Conservation (phyloP, 2,797 vertebrate genomes). For the Eospalax fontanierii region DNA sequence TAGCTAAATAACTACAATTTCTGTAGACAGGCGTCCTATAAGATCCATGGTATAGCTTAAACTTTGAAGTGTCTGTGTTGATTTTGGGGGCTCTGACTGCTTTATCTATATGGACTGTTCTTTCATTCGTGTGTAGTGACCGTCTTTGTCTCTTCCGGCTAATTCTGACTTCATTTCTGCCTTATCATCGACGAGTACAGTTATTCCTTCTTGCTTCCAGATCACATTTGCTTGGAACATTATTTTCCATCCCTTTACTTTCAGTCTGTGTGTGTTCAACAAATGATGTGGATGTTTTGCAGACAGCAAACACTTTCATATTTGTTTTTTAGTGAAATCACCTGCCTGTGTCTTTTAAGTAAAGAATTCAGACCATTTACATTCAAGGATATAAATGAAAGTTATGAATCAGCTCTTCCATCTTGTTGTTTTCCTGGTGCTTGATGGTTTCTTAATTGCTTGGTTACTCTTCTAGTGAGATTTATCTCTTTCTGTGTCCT, state of each 20-base stretch:
- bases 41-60: neutral
- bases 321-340: neutral
- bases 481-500: neutral
- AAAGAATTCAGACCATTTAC: neutral
- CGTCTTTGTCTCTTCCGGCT: neutral
- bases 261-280: no score
- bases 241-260: neutral
- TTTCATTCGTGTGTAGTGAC: neutral
- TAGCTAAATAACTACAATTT: neutral
- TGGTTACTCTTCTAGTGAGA: neutral
- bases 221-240: neutral
- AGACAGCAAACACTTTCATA: neutral
- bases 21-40: neutral
- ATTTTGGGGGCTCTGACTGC: fast-evolving
- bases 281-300: neutral
- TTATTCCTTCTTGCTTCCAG: neutral
- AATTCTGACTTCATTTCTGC: neutral
- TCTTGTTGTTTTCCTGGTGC: no score
- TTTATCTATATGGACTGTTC: neutral
- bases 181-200: no score
- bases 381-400: neutral
- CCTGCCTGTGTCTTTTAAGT: neutral
- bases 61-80: neutral
- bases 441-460: no score
- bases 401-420: neutral